These are phyloP conservation scores for Cheiracanthium punctorium DNA, from an alignment of 2,888 invertebrate species.

Conservation along the genomic window DNA sequence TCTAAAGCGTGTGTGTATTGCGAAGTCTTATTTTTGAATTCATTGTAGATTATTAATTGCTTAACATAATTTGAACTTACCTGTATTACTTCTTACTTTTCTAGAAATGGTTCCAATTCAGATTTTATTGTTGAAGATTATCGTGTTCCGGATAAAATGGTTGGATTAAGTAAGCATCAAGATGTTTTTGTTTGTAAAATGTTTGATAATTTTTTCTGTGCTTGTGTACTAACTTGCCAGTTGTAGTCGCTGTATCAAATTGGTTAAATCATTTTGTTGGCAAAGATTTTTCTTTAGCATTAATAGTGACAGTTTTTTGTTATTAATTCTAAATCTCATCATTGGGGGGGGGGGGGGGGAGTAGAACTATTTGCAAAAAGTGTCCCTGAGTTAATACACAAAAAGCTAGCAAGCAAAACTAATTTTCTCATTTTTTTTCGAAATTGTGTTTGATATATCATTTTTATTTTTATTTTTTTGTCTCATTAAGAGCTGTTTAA, in stretches of 20 bases:
- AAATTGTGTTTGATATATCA: background rate
- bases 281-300: too few species aligned
- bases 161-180: constrained; percentile 87
- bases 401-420: too few species aligned
- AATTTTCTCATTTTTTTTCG: background rate
- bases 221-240: too few species aligned
- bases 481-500: background rate
- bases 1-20: too few species aligned
- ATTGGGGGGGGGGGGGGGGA: too few species aligned
- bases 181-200: background rate
- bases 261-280: too few species aligned
- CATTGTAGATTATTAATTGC: background rate
- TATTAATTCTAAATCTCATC: too few species aligned
- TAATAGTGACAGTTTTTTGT: too few species aligned
- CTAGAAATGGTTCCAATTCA: constrained; percentile 73
- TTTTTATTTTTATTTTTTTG: background rate
- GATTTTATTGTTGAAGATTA: constrained; percentile 84
- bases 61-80: background rate
- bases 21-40: too few species aligned
- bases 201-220: background rate
- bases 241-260: too few species aligned
- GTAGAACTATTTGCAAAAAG: too few species aligned
- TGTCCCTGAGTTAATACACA: too few species aligned
- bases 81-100: background rate
- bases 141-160: constrained; percentile 95